These are phyloP conservation scores for Cryptotermes secundus DNA, from an alignment of 1,140 invertebrate genomes.

Conservation along the genomic window DNA sequence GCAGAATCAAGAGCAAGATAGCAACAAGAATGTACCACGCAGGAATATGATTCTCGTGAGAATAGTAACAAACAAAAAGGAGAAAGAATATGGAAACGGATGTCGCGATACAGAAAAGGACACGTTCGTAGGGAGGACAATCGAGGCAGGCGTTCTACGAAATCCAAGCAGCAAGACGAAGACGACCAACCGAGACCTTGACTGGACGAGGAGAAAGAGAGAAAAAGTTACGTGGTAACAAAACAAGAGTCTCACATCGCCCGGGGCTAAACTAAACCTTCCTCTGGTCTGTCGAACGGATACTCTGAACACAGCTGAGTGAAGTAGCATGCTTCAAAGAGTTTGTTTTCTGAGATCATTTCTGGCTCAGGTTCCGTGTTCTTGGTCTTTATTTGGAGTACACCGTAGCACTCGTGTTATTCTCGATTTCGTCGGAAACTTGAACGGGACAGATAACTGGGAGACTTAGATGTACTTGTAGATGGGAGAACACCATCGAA, in stretches of 20 bases:
- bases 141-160: background rate
- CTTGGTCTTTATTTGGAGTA: too few relatives aligned
- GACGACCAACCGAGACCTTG: background rate
- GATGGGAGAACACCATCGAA: too few relatives aligned
- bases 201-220: background rate
- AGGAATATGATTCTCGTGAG: background rate
- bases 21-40: background rate
- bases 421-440: too few relatives aligned
- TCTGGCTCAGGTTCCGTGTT: too few relatives aligned
- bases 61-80: background rate
- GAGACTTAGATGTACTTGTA: too few relatives aligned
- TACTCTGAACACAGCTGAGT: background rate
- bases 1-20: background rate
- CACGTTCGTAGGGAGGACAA: background rate
- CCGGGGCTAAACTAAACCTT: background rate
- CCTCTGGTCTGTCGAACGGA: too few relatives aligned
- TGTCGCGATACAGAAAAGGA: background rate
- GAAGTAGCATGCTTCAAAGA: too few relatives aligned
- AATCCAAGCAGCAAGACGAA: too few relatives aligned
- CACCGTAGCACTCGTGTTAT: too few relatives aligned
- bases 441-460: too few relatives aligned
- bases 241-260: background rate
- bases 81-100: background rate
- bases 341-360: too few relatives aligned
- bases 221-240: background rate